These are phyloP conservation scores for Micrasema minimum DNA, from an alignment of 1,140 invertebrate species.

Conservation along the genomic window DNA sequence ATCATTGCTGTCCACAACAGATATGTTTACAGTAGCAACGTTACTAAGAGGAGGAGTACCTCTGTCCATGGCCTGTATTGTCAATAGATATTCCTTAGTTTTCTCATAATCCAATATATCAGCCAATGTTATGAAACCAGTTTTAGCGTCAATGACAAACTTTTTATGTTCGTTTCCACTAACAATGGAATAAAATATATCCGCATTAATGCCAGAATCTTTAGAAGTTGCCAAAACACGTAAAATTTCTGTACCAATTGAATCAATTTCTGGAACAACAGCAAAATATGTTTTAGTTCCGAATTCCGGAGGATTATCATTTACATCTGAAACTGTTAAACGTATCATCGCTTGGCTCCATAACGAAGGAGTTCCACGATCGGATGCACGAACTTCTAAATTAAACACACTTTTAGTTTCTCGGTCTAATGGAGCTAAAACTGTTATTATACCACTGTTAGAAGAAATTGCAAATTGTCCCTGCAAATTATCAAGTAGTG, in stretches of 20 bases:
- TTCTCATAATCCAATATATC: constrained; percentile 83
- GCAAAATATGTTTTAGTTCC: constrained; percentile 77
- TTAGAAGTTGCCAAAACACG: constrained; percentile 84
- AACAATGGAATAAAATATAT: constrained; percentile 86
- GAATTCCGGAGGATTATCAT: constrained; percentile 89
- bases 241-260: constrained; percentile 76
- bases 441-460: constrained; percentile 80
- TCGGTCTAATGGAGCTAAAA: constrained; percentile 82
- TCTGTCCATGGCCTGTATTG: constrained; percentile 87
- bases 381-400: constrained; percentile 80
- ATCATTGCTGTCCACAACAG: constrained; percentile 85
- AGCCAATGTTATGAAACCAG: constrained; percentile 77
- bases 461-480: constrained; percentile 75
- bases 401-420: constrained; percentile 84
- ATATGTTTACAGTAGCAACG: constrained; percentile 83
- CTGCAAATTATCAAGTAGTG: constrained; percentile 71
- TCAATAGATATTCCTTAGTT: constrained; percentile 83
- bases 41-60: constrained; percentile 82
- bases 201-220: constrained; percentile 90
- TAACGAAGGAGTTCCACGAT: constrained; percentile 74
- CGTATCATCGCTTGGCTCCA: constrained; percentile 50
- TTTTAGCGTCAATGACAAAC: constrained; percentile 77
- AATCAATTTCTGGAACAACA: constrained; percentile 75
- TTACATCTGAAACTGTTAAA: constrained; percentile 70
- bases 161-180: constrained; percentile 85